phyloP scores from a whole-genome alignment of 2,797 vertebrate species.

The Sebastes matsubarae region DNA sequence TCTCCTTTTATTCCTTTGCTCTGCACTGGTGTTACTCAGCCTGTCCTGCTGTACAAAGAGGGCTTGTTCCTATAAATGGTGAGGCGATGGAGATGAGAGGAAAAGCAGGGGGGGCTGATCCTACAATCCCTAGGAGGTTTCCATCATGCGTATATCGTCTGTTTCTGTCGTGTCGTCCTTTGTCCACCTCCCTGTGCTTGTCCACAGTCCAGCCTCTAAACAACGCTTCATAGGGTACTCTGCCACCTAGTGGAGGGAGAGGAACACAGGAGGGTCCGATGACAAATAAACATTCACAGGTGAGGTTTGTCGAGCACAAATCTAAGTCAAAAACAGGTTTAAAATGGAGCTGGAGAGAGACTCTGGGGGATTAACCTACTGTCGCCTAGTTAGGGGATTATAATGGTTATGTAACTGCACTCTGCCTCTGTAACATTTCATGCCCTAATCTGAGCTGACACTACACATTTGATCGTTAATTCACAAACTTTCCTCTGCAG shows the following conservation, averaged over 20 bases:
- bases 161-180: constrained; percentile 88
- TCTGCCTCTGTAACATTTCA: neutral
- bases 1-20: constrained; percentile 19
- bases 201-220: constrained; percentile 84
- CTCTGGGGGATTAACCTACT: constrained; percentile 6
- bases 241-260: constrained; percentile 74
- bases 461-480: neutral
- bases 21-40: neutral
- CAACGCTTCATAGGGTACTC: constrained; percentile 86
- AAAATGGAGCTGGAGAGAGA: neutral
- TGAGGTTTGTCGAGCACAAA: neutral
- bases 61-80: constrained; percentile 19
- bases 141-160: constrained; percentile 95
- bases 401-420: constrained; percentile 19
- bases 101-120: neutral
- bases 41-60: constrained; percentile 4
- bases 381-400: constrained; percentile 37
- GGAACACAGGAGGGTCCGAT: neutral
- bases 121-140: constrained; percentile 84
- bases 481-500: neutral
- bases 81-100: constrained; percentile 18
- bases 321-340: neutral
- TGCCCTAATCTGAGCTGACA: neutral
- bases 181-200: constrained; percentile 80
- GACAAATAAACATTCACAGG: neutral